These are phyloP conservation scores for Istiophorus platypterus DNA, from an alignment of 2,113 vertebrate species.

Conservation along the genomic window DNA sequence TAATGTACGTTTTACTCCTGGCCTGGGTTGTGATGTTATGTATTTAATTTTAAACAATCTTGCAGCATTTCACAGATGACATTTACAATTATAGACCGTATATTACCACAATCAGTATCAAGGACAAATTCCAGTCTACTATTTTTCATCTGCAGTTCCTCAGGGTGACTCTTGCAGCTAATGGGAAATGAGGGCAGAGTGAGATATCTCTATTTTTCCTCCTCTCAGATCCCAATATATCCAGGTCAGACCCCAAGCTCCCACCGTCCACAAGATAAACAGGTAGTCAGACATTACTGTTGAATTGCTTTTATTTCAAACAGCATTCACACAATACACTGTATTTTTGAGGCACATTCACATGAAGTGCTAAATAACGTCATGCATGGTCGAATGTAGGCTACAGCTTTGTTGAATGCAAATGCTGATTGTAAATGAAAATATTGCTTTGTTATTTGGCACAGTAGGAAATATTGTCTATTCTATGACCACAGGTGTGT, in stretches of 20 bases:
- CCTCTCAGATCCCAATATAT: neutral
- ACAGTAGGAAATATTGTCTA: slow-evolving; percentile 74
- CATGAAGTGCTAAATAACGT: slow-evolving; percentile 79
- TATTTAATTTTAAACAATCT: neutral
- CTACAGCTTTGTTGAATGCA: slow-evolving; percentile 71
- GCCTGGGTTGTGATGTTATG: neutral
- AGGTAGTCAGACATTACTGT: slow-evolving; percentile 1
- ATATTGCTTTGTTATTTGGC: slow-evolving; percentile 88
- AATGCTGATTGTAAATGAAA: slow-evolving; percentile 81
- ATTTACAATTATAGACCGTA: neutral
- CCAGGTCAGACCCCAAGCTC: no score
- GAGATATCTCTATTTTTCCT: neutral
- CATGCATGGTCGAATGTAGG: slow-evolving; percentile 83
- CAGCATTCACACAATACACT: slow-evolving; percentile 81
- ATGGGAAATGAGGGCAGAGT: neutral
- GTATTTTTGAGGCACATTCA: slow-evolving; percentile 80
- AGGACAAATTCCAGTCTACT: neutral
- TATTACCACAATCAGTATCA: neutral
- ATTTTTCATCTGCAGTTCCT: neutral
- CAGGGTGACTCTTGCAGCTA: neutral
- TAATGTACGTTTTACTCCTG: neutral
- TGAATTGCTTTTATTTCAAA: slow-evolving; percentile 84
- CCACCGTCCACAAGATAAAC: slow-evolving; percentile 8
- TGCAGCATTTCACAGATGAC: neutral
- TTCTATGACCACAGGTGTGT: slow-evolving; percentile 38